A percentile compares a stretch with the other conserved stretches of the same genome.
Evolutionary conservation across 2,888 invertebrate genomes (phyloP).

Genomic region (Scelioninae gen. 1): DNA sequence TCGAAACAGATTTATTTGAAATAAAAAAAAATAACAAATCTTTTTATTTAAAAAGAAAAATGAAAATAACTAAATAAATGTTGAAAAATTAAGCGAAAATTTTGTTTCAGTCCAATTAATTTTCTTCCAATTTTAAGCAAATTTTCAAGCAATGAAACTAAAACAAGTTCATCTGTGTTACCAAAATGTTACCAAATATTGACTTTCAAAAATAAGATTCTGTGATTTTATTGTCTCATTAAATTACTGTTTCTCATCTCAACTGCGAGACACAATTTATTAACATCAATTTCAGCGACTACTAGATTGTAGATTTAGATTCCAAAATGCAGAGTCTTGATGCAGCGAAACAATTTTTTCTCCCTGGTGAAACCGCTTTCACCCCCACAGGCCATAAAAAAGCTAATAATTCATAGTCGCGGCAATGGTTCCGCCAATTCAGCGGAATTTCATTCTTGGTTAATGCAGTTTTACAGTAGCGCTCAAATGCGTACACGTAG

Average conservation of each 20-base stretch:
- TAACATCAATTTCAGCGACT: conserved; percentile 28
- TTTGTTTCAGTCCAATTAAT: not conserved
- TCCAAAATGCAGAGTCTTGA: conserved; percentile 12
- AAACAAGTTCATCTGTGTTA: conserved; percentile 15
- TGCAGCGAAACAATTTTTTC: conserved; percentile 8
- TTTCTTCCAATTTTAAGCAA: not conserved
- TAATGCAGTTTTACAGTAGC: conserved; percentile 17
- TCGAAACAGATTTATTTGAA: not conserved
- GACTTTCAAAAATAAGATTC: conserved; percentile 40
- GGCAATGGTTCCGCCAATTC: not conserved
- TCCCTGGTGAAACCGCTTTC: not conserved
- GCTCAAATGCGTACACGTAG: conserved; percentile 15
- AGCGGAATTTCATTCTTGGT: conserved; percentile 7
- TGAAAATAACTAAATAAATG: too few species aligned
- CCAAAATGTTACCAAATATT: conserved; percentile 20
- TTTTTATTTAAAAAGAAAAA: not conserved
- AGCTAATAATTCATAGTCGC: not conserved
- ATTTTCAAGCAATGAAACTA: not conserved
- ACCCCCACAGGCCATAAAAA: conserved; percentile 5
- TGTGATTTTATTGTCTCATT: conserved; percentile 33
- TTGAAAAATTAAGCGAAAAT: too few species aligned
- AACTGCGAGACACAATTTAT: conserved; percentile 37
- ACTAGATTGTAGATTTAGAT: conserved; percentile 25
- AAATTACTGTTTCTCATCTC: conserved; percentile 52
- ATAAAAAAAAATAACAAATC: not conserved